Evolutionary conservation across 2,113 vertebrate species (phyloP).

Genomic region (Hemiscyllium ocellatum): DNA sequence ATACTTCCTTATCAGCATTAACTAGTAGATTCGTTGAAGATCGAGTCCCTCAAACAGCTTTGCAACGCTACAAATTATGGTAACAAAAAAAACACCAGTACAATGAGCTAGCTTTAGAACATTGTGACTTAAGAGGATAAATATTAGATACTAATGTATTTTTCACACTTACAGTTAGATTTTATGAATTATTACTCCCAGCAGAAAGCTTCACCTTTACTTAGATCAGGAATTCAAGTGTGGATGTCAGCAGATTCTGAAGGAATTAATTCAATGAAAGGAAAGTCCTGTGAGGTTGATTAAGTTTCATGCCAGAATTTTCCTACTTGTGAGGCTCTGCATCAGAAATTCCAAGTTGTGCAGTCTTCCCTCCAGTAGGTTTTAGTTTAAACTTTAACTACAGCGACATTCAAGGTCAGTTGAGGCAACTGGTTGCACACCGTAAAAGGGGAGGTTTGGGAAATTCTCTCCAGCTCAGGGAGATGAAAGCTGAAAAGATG

Average conservation of each 20-base stretch:
- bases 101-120: background rate
- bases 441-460: background rate
- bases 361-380: background rate
- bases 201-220: background rate
- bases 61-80: background rate
- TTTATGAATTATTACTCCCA: background rate
- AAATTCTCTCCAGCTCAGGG: background rate
- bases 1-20: background rate
- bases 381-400: background rate
- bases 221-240: background rate
- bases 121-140: background rate
- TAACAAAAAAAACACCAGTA: background rate
- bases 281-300: background rate
- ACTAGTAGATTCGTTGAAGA: background rate
- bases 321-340: background rate
- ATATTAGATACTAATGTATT: background rate
- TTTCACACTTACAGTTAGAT: background rate
- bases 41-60: background rate
- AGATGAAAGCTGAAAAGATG: background rate
- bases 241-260: background rate
- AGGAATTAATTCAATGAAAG: background rate
- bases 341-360: background rate
- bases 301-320: background rate
- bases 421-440: background rate
- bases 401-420: background rate